These are phyloP conservation scores for Acanthosepion pharaonis DNA, from an alignment of 2,888 invertebrate species.

Conservation along the genomic window DNA sequence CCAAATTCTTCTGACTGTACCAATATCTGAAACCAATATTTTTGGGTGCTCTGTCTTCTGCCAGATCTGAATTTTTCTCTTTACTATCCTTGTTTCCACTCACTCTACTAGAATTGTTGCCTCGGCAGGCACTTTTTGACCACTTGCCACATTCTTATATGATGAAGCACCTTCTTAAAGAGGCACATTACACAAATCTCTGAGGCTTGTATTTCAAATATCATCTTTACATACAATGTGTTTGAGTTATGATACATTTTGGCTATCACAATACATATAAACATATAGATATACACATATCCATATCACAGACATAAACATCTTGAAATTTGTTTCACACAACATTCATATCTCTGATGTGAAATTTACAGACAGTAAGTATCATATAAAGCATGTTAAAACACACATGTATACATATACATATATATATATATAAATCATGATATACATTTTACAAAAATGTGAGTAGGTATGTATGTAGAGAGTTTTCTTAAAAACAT, in stretches of 20 bases:
- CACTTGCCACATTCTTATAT: neutral
- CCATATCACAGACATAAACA: neutral
- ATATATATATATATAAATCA: neutral
- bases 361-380: neutral
- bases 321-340: neutral
- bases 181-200: neutral
- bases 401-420: neutral
- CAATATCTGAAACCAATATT: neutral
- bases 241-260: neutral
- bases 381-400: neutral
- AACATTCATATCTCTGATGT: neutral
- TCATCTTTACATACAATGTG: neutral
- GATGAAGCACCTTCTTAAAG: neutral
- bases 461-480: too few relatives aligned
- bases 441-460: too few relatives aligned
- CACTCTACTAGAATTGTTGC: neutral
- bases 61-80: neutral
- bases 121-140: neutral
- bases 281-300: neutral
- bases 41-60: neutral
- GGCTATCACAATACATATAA: neutral
- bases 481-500: too few relatives aligned
- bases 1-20: neutral
- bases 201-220: slow-evolving; percentile 4
- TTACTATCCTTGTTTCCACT: neutral